Evolutionary conservation across 2,113 vertebrate species (phyloP), one percentile per base, ranked within the genome.

Genomic region (Tachuris rubrigastra): DNA sequence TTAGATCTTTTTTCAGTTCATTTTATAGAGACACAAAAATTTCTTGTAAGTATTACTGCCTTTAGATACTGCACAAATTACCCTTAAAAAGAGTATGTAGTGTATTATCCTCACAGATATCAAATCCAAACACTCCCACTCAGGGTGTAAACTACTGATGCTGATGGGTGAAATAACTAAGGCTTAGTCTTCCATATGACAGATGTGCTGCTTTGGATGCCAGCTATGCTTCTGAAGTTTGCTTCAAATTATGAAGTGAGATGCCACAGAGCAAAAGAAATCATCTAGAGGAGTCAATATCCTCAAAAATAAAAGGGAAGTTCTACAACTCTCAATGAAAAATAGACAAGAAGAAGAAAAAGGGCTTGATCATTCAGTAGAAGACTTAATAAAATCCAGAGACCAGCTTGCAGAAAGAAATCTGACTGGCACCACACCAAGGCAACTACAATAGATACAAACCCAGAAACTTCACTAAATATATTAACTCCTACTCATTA

Each of bases 321-420:
- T 44, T 89, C 66, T 62, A 28, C 12, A 76, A 17, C 27, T 74
- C 41, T 79, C 62, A 76, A 47, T 31, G 53, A 62, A 33, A 83
- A 14, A 63, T 18, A 62, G 66, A 66, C 14, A 50, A 76, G 31
- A 81, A 47, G 41, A 69, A 84, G 39, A 84, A 73, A 81, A 69
- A 71, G 6, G 8, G 12, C 9, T 87, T 62, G 14, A 52, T 94
- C 50, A 86, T 53, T 86, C 76, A 66, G 37, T 21, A 87, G 58
- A 93, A 56, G 17, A 80, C 30, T 68, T 89, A 90, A 55, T 80
- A 93, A 92, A 93, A 93, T 41, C 53, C 49, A 86, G 75, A 90
- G 35, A 74, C 20, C 59, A 86, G 30, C 20, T 28, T 52, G 59
- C 79, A 35, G 73, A 77, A 90, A 80, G 33, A 87, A 85, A 79